Conservation (phyloP, 2,113 vertebrate species). For the Chloroceryle aenea region DNA sequence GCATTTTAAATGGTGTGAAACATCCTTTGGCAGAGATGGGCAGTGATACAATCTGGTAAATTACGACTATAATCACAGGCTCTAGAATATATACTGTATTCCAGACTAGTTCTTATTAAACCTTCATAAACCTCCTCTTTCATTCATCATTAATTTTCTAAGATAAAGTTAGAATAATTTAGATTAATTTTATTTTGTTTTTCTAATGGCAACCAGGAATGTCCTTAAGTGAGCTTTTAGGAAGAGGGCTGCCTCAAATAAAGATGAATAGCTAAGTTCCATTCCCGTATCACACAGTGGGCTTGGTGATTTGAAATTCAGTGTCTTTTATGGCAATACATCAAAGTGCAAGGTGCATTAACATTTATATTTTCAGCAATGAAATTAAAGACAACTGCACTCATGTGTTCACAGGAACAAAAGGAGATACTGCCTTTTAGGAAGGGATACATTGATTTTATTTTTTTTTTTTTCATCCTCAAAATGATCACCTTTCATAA, state of each 20-base stretch:
- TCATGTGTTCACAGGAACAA: neutral
- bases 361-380: neutral
- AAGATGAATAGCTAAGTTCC: conserved; percentile 10
- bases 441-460: accelerated
- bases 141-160: conserved; percentile 47
- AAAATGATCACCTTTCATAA: neutral
- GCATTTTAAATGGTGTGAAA: conserved; percentile 61
- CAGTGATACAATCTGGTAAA: conserved; percentile 52
- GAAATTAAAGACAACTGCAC: neutral
- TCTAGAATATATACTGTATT: neutral
- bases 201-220: conserved; percentile 35
- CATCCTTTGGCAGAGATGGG: conserved; percentile 50
- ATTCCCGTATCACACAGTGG: neutral
- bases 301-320: conserved; percentile 25
- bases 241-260: conserved; percentile 23
- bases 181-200: conserved; percentile 58
- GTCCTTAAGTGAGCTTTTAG: conserved; percentile 22
- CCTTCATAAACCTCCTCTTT: neutral
- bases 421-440: neutral
- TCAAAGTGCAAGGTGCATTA: conserved; percentile 1
- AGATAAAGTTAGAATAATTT: conserved; percentile 34
- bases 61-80: conserved; percentile 34
- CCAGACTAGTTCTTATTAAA: conserved; percentile 24
- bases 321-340: conserved; percentile 1
- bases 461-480: neutral